Evolutionary conservation across 2,113 vertebrate species (phyloP).

Genomic region (Phycodurus eques): DNA sequence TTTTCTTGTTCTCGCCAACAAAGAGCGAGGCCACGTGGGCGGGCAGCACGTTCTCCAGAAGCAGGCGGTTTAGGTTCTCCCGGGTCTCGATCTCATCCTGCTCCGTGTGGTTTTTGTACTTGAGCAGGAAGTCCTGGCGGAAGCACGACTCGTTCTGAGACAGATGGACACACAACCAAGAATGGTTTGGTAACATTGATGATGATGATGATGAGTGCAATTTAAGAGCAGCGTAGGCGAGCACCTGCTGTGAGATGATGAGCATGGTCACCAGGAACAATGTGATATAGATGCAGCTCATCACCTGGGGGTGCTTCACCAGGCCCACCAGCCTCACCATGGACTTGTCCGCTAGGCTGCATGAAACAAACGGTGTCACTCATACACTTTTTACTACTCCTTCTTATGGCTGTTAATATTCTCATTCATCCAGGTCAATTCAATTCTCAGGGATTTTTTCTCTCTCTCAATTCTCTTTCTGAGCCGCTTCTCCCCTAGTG

Average conservation of each 20-base stretch:
- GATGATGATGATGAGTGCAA: not conserved
- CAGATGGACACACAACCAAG: not conserved
- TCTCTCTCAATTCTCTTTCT: too few species aligned
- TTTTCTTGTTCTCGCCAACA: slow-evolving; percentile 90
- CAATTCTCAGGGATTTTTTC: too few species aligned
- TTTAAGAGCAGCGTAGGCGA: not conserved
- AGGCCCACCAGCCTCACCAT: slow-evolving; percentile 50
- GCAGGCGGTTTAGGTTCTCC: slow-evolving; percentile 94
- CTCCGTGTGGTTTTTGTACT: slow-evolving; percentile 94
- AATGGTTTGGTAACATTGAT: not conserved
- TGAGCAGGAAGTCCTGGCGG: slow-evolving; percentile 89
- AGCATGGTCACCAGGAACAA: slow-evolving; percentile 88
- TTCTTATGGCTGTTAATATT: too few species aligned
- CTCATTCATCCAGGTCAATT: too few species aligned
- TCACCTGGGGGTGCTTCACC: slow-evolving; percentile 75
- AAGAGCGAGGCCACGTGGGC: slow-evolving; percentile 93
- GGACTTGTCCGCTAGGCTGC: slow-evolving; percentile 6
- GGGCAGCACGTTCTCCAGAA: slow-evolving; percentile 95
- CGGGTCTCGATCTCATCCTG: slow-evolving; percentile 95
- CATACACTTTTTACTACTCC: not conserved
- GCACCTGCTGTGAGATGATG: slow-evolving; percentile 90
- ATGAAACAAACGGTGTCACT: slow-evolving; percentile 15
- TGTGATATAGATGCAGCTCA: slow-evolving; percentile 85
- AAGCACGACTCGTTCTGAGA: slow-evolving; percentile 89
- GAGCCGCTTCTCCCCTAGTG: too few species aligned